Evolutionary conservation across 2,113 vertebrate genomes (phyloP).

Genomic region (Melospiza melodia): DNA sequence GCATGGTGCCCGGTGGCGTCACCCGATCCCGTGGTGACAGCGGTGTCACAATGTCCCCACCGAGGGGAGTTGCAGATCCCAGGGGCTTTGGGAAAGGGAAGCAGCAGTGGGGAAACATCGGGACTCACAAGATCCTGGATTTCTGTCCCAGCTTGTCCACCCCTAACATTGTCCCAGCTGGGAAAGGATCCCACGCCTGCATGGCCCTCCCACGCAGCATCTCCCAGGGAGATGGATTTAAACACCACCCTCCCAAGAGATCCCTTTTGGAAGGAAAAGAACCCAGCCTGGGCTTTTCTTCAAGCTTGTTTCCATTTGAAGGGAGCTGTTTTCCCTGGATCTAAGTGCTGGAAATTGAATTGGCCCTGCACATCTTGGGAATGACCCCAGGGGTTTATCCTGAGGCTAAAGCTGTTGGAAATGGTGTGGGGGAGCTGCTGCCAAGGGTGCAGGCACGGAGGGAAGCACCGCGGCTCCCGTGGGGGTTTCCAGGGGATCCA

Average conservation of each 20-base stretch:
- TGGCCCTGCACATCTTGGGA: not conserved
- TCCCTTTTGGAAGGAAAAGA: not conserved
- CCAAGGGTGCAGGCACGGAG: not conserved
- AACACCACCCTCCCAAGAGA: not conserved
- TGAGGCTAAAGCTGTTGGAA: not conserved
- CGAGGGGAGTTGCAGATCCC: accelerated
- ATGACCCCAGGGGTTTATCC: not conserved
- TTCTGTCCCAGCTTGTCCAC: not conserved
- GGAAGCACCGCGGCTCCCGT: not conserved
- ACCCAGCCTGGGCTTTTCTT: not conserved
- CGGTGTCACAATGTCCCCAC: accelerated
- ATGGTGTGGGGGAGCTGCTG: not conserved
- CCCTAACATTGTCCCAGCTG: accelerated
- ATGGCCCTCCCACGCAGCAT: not conserved
- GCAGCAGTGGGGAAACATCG: accelerated
- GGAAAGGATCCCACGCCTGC: not conserved
- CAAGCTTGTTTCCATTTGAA: not conserved
- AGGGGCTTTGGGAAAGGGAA: not conserved
- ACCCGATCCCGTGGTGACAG: not conserved
- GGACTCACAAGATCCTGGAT: not conserved
- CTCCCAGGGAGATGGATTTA: not conserved
- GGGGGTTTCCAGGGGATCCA: not conserved
- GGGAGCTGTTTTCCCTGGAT: not conserved
- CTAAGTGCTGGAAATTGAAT: not conserved
- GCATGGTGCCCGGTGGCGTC: not conserved